A percentile compares a stretch with the other conserved stretches of the same genome.
These are phyloP conservation scores for Raja brachyura DNA, from an alignment of 2,113 vertebrate genomes.

Conservation along the genomic window DNA sequence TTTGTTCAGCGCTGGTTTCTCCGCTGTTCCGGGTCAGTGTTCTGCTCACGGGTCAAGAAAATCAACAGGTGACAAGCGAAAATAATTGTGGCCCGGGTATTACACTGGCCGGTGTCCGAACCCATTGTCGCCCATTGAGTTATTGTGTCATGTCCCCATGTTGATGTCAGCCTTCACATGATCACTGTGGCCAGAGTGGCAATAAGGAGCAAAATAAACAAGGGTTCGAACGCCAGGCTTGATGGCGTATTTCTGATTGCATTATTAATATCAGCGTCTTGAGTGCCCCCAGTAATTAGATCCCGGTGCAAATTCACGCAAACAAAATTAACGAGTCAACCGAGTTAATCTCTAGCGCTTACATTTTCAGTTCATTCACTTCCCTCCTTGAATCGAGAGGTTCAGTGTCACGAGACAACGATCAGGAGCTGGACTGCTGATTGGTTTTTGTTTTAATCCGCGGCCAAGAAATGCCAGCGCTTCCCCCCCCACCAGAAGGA, in stretches of 20 bases:
- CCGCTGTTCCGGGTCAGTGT: background rate
- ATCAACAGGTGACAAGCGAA: background rate
- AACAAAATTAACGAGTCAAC: background rate
- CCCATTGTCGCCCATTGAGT: background rate
- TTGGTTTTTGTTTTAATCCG: background rate
- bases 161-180: background rate
- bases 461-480: background rate
- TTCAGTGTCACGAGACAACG: background rate
- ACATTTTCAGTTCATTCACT: background rate
- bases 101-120: background rate
- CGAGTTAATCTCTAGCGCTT: background rate
- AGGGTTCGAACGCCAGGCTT: background rate
- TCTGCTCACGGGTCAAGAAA: background rate
- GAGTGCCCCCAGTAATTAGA: background rate
- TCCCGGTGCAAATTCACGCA: background rate
- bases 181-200: background rate
- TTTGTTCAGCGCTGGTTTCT: background rate
- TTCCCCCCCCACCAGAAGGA: too few relatives aligned
- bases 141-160: background rate
- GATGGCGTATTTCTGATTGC: background rate
- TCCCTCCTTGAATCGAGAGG: background rate
- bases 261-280: background rate
- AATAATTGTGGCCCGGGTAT: background rate
- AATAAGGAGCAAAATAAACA: background rate
- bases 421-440: too few relatives aligned